Percentiles rank a stretch among this genome's conserved stretches.
phyloP scores from a whole-genome alignment of 2,797 vertebrate species.

The Lacerta agilis region DNA sequence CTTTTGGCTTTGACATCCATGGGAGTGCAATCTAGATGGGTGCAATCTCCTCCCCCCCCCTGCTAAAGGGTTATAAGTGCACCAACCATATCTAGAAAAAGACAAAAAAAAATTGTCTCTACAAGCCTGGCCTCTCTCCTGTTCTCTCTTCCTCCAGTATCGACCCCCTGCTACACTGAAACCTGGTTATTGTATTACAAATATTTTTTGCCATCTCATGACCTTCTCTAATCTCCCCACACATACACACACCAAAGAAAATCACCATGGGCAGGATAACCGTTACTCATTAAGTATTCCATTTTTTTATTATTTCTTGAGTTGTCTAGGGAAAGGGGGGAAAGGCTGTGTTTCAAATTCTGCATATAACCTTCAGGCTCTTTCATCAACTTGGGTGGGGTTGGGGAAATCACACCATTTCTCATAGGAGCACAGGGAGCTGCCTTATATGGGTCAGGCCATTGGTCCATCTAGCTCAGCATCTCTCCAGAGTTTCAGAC shows the following conservation, averaged over 20 bases:
- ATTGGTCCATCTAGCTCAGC: too few relatives aligned
- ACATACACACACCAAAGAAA: neutral
- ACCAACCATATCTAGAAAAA: neutral
- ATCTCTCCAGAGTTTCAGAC: too few relatives aligned
- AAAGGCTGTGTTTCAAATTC: neutral
- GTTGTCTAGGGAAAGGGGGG: neutral
- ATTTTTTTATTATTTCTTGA: too few relatives aligned
- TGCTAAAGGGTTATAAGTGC: neutral
- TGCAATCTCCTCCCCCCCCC: too few relatives aligned
- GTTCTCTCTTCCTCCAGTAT: neutral
- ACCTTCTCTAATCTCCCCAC: neutral
- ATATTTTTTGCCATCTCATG: neutral
- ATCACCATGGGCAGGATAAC: neutral
- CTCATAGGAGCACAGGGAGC: too few relatives aligned
- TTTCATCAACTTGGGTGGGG: neutral
- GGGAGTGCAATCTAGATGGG: too few relatives aligned
- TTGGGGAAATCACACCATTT: neutral
- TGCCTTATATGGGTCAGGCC: too few relatives aligned
- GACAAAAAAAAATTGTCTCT: neutral
- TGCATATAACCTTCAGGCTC: neutral
- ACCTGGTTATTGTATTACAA: neutral
- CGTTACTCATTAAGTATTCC: neutral
- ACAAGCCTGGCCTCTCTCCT: neutral
- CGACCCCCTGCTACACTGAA: neutral
- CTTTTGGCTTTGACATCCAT: neutral